A percentile compares a stretch with the other conserved stretches of the same genome.
These are phyloP conservation scores for Notodonta dromedarius DNA, from an alignment of 2,888 invertebrate genomes.

Conservation along the genomic window DNA sequence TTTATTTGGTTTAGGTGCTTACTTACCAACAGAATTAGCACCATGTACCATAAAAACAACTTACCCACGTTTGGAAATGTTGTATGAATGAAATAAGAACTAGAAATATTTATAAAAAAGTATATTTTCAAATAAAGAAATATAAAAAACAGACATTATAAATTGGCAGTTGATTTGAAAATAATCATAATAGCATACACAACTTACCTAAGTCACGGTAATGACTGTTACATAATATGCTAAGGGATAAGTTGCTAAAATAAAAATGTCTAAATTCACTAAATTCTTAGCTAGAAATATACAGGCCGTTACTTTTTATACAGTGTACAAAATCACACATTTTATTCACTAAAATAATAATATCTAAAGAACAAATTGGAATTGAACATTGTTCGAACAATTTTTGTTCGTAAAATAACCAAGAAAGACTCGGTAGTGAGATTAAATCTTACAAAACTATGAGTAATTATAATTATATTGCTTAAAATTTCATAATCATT, in stretches of 20 bases:
- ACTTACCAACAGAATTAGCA: no score
- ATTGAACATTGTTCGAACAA: constrained; percentile 25
- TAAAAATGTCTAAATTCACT: constrained; percentile 39
- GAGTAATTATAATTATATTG: constrained; percentile 71
- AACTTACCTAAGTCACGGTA: constrained; percentile 55
- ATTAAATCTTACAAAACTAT: constrained; percentile 44
- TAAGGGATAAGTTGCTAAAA: constrained; percentile 44
- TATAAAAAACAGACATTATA: constrained; percentile 64
- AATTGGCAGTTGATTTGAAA: constrained; percentile 71
- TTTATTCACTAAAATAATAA: constrained; percentile 41
- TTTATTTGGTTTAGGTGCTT: no score
- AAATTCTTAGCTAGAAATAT: constrained; percentile 69
- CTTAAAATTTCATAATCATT: constrained; percentile 62
- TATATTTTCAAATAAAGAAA: constrained; percentile 76
- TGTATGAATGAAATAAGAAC: constrained; percentile 10
- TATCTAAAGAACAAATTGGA: constrained; percentile 26
- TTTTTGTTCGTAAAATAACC: constrained; percentile 30
- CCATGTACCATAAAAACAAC: no score
- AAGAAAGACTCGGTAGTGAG: constrained; percentile 57
- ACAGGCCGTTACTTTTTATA: constrained; percentile 69
- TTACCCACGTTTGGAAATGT: no score
- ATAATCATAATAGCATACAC: constrained; percentile 50
- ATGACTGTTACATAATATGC: constrained; percentile 48
- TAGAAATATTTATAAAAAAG: constrained; percentile 61
- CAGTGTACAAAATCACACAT: constrained; percentile 60